A percentile compares a stretch with the other conserved stretches of the same genome.
These are phyloP conservation scores for Urocolius indicus DNA, from an alignment of 2,113 vertebrate genomes.

Conservation along the genomic window DNA sequence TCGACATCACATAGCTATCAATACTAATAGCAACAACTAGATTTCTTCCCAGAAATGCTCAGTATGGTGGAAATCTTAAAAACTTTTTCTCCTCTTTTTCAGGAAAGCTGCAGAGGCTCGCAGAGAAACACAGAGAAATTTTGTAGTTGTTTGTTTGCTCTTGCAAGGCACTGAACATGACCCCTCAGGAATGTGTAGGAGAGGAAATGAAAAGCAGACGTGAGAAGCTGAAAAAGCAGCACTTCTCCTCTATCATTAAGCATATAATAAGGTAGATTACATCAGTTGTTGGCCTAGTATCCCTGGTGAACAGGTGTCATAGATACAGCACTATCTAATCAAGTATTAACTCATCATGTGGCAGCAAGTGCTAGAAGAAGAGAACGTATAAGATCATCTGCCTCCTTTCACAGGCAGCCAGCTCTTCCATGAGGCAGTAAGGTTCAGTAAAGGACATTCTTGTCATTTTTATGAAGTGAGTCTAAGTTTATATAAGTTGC, in stretches of 20 bases:
- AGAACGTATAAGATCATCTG: conserved; percentile 11
- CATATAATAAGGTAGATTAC: conserved; percentile 68
- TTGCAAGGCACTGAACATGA: conserved; percentile 52
- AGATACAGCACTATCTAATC: conserved; percentile 63
- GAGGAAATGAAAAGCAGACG: conserved; percentile 72
- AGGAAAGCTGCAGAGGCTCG: neutral
- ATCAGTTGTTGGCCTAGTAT: conserved; percentile 68
- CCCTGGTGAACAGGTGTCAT: conserved; percentile 70
- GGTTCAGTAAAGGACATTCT: conserved; percentile 27
- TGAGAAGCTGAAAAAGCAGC: conserved; percentile 65
- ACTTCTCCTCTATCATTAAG: conserved; percentile 69
- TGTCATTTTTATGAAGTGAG: neutral
- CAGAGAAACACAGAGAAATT: neutral
- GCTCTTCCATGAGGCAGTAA: neutral
- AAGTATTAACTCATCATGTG: conserved; percentile 69
- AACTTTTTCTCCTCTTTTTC: neutral
- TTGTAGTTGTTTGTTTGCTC: conserved; percentile 60
- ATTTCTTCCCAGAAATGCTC: neutral
- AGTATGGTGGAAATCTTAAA: neutral
- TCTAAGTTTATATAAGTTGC: conserved; percentile 2
- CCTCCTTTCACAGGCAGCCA: neutral
- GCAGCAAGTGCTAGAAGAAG: conserved; percentile 20
- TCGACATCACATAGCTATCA: neutral
- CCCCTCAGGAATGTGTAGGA: conserved; percentile 70
- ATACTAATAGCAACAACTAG: neutral